Evolutionary conservation across 2,888 invertebrate species (phyloP).

Genomic region (Dromius quadrimaculatus): DNA sequence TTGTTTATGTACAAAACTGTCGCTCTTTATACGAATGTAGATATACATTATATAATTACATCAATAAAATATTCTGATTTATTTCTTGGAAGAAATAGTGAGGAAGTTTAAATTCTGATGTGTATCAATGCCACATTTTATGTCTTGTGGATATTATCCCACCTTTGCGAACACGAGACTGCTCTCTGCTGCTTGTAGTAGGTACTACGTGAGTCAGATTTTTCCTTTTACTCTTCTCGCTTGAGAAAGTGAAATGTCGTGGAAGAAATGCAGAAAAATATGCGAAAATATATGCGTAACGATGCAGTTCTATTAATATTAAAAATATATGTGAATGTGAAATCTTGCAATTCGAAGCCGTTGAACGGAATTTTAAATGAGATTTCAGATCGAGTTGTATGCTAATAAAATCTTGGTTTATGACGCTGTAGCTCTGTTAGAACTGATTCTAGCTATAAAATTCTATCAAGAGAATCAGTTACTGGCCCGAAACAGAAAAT

Average conservation of each 20-base stretch:
- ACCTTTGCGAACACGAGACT: too few relatives aligned
- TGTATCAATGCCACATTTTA: too few relatives aligned
- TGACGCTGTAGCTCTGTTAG: conserved; percentile 2
- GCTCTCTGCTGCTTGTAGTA: not conserved
- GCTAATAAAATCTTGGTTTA: conserved; percentile 25
- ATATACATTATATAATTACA: too few relatives aligned
- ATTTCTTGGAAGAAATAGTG: too few relatives aligned
- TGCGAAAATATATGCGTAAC: conserved; percentile 37
- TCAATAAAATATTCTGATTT: too few relatives aligned
- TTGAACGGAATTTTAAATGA: conserved; percentile 31
- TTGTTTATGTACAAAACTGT: too few relatives aligned
- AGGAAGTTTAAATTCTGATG: too few relatives aligned
- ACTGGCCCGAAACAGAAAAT: too few relatives aligned
- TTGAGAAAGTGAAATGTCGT: conserved; percentile 44
- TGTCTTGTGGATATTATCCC: too few relatives aligned
- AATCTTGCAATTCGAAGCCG: conserved; percentile 5
- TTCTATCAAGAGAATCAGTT: not conserved
- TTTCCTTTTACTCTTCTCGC: conserved; percentile 15
- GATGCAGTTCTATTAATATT: conserved; percentile 39
- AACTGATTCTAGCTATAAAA: not conserved
- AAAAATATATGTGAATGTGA: conserved; percentile 34
- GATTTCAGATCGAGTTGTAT: conserved; percentile 12
- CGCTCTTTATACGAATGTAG: too few relatives aligned
- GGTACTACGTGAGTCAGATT: conserved; percentile 29
- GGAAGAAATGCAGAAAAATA: conserved; percentile 47